These are phyloP conservation scores for Drosophila acutilabella DNA, from an alignment of 2,888 invertebrate species.

Conservation along the genomic window DNA sequence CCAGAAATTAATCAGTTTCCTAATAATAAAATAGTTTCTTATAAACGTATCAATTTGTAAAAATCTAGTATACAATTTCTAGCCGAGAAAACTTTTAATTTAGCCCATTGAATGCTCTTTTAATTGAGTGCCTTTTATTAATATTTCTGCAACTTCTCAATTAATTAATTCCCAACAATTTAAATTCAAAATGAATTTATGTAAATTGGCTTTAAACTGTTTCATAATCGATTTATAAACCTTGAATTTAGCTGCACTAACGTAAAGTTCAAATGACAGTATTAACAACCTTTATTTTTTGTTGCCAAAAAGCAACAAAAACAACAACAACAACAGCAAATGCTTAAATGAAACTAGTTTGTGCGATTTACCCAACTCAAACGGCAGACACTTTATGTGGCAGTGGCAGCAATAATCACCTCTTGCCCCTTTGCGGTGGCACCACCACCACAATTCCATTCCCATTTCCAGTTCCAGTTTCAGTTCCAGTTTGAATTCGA, in stretches of 20 bases:
- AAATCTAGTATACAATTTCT: too few species aligned
- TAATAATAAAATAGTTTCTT: too few species aligned
- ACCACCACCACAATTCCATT: conserved; percentile 28
- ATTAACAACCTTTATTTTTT: conserved; percentile 43
- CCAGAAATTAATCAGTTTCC: too few species aligned
- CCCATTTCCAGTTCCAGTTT: conserved; percentile 39
- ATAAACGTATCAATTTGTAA: too few species aligned
- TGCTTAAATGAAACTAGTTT: conserved; percentile 54
- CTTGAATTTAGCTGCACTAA: conserved; percentile 24
- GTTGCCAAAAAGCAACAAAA: conserved; percentile 12
- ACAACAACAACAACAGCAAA: conserved; percentile 9
- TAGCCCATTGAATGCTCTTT: too few species aligned
- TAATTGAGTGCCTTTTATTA: too few species aligned
- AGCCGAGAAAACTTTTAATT: too few species aligned
- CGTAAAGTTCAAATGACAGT: conserved; percentile 51
- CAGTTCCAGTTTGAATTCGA: conserved; percentile 3
- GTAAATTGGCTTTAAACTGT: conserved; percentile 7
- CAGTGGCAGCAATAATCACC: background rate
- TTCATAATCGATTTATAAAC: conserved; percentile 26
- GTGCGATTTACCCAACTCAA: conserved; percentile 56
- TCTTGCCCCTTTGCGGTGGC: conserved; percentile 1
- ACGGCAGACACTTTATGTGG: conserved; percentile 47
- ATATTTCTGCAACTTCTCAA: too few species aligned
- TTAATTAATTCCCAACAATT: too few species aligned
- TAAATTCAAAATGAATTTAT: background rate